Conservation (phyloP, 2,113 vertebrate genomes). For the Oncorhynchus gorbuscha region DNA sequence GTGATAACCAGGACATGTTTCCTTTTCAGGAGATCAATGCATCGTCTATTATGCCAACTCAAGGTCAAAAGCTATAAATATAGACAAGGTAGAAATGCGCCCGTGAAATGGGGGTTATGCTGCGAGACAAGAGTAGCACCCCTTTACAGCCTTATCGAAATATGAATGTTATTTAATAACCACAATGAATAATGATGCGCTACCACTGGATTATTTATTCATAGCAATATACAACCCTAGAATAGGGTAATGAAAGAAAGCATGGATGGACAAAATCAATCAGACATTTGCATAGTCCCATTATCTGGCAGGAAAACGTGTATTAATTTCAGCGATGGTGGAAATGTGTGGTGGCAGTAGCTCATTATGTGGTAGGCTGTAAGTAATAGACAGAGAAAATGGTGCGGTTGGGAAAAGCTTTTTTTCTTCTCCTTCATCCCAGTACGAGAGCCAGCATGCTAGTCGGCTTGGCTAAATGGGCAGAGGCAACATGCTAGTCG, state of each 20-base stretch:
- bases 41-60: constrained; percentile 9
- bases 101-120: background rate
- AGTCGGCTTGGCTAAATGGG: background rate
- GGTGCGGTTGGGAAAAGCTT: background rate
- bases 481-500: constrained; percentile 22
- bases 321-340: constrained; percentile 1
- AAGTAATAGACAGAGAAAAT: constrained; percentile 24
- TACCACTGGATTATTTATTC: constrained; percentile 3
- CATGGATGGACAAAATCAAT: constrained; percentile 11
- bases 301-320: constrained; percentile 24
- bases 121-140: background rate
- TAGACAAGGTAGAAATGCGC: background rate
- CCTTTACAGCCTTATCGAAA: constrained; percentile 19
- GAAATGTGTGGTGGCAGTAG: constrained; percentile 17
- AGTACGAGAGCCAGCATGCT: constrained; percentile 1
- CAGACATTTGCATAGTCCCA: constrained; percentile 32
- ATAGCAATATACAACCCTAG: background rate
- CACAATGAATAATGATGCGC: constrained; percentile 9
- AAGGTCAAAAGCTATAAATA: constrained; percentile 22
- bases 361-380: constrained; percentile 31
- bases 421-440: constrained; percentile 7
- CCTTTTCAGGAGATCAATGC: constrained; percentile 37
- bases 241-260: constrained; percentile 10
- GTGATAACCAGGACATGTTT: constrained; percentile 6
- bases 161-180: constrained; percentile 22